Conservation (phyloP, 2,113 vertebrate genomes). For the Rhadina sibilatrix region DNA sequence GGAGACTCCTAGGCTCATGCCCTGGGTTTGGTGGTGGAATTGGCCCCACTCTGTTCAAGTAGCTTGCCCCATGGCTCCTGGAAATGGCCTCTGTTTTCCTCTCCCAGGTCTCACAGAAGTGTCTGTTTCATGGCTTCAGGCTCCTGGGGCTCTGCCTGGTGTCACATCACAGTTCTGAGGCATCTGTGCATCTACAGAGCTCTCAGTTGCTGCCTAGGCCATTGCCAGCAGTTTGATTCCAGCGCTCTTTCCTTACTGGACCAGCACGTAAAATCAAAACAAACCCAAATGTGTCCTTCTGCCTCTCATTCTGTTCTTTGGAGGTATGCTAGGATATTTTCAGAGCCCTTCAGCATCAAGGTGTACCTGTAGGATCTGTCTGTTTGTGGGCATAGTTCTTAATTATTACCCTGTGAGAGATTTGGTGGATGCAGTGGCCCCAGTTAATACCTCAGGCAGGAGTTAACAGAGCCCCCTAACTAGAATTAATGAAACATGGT, state of each 20-base stretch:
- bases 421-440: not conserved
- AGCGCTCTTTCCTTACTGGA: not conserved
- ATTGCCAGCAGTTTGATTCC: not conserved
- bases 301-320: not conserved
- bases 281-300: rapidly evolving
- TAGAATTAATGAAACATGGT: rapidly evolving
- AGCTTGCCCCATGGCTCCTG: rapidly evolving
- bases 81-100: not conserved
- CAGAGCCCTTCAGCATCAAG: not conserved
- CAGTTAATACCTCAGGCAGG: not conserved
- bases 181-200: rapidly evolving
- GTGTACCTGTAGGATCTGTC: not conserved
- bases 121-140: not conserved
- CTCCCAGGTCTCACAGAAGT: rapidly evolving
- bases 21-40: not conserved
- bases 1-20: not conserved
- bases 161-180: not conserved
- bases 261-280: rapidly evolving
- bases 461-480: not conserved
- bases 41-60: rapidly evolving
- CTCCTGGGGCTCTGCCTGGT: not conserved
- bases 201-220: not conserved
- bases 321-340: not conserved
- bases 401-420: not conserved
- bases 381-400: not conserved